Conservation (phyloP, 1,140 invertebrate genomes). For the Diplogasteroides magnus region DNA sequence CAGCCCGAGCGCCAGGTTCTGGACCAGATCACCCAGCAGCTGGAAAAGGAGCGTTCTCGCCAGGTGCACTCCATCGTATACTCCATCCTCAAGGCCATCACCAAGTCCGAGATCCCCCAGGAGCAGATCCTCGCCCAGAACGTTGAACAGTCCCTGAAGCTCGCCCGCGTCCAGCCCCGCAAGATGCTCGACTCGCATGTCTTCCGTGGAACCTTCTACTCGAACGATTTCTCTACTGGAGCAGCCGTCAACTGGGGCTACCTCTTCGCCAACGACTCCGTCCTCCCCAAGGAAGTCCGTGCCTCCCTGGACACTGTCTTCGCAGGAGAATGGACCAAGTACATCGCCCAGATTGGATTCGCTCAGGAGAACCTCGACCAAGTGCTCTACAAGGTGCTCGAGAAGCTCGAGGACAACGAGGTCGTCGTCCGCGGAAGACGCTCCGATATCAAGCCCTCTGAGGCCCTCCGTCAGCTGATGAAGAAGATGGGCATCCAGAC, state of each 20-base stretch:
- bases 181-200: slow-evolving; percentile 30
- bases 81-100: slow-evolving; percentile 31
- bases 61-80: slow-evolving; percentile 40
- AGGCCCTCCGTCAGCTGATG: slow-evolving; percentile 29
- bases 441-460: slow-evolving; percentile 8
- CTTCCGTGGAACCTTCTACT: slow-evolving; percentile 26
- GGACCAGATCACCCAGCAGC: slow-evolving; percentile 43
- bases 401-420: slow-evolving; percentile 23
- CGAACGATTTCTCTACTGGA: slow-evolving; percentile 12
- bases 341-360: slow-evolving; percentile 36
- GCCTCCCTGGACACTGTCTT: slow-evolving; percentile 34
- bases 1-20: slow-evolving; percentile 35
- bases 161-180: slow-evolving; percentile 29
- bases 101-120: slow-evolving; percentile 36
- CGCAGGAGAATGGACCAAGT: slow-evolving; percentile 36
- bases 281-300: slow-evolving; percentile 28
- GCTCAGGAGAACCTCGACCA: slow-evolving; percentile 39
- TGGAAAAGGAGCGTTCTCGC: no score
- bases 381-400: slow-evolving; percentile 21
- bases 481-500: slow-evolving; percentile 31
- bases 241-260: slow-evolving; percentile 37
- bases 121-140: slow-evolving; percentile 28
- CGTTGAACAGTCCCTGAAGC: slow-evolving; percentile 7
- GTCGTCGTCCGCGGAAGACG: slow-evolving; percentile 33
- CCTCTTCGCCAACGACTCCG: slow-evolving; percentile 36